Percentiles rank a stretch among this genome's conserved stretches.
Conservation (phyloP, 2,113 vertebrate genomes). For the Protobothrops flavoviridis region DNA sequence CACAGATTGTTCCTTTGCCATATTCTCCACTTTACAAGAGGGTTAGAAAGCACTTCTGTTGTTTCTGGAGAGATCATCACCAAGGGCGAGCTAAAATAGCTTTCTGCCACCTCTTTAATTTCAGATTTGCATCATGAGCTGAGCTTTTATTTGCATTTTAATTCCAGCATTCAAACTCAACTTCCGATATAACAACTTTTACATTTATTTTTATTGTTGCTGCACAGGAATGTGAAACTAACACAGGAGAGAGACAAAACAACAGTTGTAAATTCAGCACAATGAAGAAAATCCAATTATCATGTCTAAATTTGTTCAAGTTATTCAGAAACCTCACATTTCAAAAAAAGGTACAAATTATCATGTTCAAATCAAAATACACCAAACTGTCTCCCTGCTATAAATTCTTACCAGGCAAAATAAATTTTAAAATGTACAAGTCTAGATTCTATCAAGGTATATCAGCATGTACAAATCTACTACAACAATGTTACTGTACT, state of each 20-base stretch:
- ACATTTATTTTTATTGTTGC: not conserved
- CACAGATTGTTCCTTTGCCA: not conserved
- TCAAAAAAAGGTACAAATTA: not conserved
- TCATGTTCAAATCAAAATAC: not conserved
- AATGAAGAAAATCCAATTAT: not conserved
- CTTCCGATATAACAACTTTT: not conserved
- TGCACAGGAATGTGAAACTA: not conserved
- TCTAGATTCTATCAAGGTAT: not conserved
- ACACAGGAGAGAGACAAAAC: not conserved
- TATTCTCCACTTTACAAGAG: not conserved
- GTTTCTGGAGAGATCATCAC: not conserved
- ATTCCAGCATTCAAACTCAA: not conserved
- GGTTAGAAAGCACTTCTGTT: not conserved
- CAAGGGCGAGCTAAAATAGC: not conserved
- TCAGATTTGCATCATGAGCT: not conserved
- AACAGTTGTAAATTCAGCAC: not conserved
- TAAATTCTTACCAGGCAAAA: not conserved
- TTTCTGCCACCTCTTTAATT: not conserved
- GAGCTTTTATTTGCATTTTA: not conserved
- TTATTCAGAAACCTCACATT: not conserved
- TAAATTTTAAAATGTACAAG: not conserved
- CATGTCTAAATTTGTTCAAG: not conserved
- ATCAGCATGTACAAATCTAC: not conserved
- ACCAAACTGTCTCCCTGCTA: not conserved
- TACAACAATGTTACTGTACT: not conserved